Percentiles rank a stretch among this genome's conserved stretches.
Conservation (phyloP, 1,140 invertebrate genomes). For the Venturia canescens region DNA sequence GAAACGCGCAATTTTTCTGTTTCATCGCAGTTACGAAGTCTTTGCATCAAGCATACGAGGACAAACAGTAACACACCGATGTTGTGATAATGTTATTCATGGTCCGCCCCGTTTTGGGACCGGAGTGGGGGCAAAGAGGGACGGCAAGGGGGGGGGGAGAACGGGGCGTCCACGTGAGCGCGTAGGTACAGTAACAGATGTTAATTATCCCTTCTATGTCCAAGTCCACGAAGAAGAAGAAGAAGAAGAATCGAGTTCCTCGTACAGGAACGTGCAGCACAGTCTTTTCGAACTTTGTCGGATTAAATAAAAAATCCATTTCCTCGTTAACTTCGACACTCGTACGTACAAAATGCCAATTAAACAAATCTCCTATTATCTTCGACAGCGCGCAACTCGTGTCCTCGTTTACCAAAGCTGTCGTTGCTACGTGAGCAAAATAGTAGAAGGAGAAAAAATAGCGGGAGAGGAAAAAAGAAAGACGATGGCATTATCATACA, state of each 20-base stretch:
- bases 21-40: neutral
- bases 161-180: neutral
- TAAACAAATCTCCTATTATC: constrained; percentile 41
- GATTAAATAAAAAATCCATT: constrained; percentile 13
- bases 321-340: constrained; percentile 22
- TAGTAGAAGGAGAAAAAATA: neutral
- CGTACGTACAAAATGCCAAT: constrained; percentile 33
- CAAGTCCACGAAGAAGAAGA: neutral
- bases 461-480: neutral
- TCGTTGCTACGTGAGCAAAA: constrained; percentile 16
- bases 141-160: neutral
- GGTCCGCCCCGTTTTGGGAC: constrained; percentile 18
- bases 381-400: neutral
- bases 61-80: neutral
- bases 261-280: neutral
- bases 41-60: neutral
- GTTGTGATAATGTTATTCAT: constrained; percentile 15
- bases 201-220: constrained; percentile 74
- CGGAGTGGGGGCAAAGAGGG: neutral
- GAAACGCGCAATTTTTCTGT: no score
- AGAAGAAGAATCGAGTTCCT: neutral
- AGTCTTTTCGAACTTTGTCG: constrained; percentile 17
- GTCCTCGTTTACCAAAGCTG: constrained; percentile 24
- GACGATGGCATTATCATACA: constrained; percentile 36
- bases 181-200: constrained; percentile 73